These are phyloP conservation scores for Stenotaenia linearis DNA, from an alignment of 2,888 invertebrate genomes.

Conservation along the genomic window DNA sequence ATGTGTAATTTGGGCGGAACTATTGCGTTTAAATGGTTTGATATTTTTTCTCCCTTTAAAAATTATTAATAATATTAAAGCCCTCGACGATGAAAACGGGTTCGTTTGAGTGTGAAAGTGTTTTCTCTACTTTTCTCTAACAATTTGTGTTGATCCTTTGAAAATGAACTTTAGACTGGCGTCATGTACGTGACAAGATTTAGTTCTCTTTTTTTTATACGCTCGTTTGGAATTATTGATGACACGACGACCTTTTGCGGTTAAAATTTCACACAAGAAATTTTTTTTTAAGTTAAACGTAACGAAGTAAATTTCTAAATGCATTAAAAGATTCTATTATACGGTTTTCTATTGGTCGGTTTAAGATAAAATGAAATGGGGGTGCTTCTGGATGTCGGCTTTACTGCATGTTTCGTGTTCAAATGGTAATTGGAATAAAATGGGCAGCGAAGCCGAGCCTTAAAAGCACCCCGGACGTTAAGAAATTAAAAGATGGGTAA, in stretches of 20 bases:
- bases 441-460: too few relatives aligned
- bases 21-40: not conserved
- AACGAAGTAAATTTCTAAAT: too few relatives aligned
- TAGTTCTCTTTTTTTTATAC: not conserved
- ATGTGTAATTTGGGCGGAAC: not conserved
- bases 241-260: not conserved
- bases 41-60: not conserved
- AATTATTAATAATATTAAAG: not conserved
- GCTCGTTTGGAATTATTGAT: not conserved
- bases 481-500: too few relatives aligned
- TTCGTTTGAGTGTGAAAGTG: not conserved
- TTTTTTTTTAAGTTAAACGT: not conserved
- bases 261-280: not conserved
- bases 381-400: not conserved
- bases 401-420: not conserved
- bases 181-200: not conserved
- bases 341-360: not conserved
- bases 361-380: not conserved
- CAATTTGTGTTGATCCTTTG: slow-evolving; percentile 9
- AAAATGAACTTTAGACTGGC: not conserved
- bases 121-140: not conserved
- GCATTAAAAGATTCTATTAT: too few relatives aligned
- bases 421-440: not conserved
- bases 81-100: not conserved
- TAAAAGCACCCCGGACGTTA: too few relatives aligned